phyloP scores from a whole-genome alignment of 2,113 vertebrate species.

The Microcebus griseorufus region DNA sequence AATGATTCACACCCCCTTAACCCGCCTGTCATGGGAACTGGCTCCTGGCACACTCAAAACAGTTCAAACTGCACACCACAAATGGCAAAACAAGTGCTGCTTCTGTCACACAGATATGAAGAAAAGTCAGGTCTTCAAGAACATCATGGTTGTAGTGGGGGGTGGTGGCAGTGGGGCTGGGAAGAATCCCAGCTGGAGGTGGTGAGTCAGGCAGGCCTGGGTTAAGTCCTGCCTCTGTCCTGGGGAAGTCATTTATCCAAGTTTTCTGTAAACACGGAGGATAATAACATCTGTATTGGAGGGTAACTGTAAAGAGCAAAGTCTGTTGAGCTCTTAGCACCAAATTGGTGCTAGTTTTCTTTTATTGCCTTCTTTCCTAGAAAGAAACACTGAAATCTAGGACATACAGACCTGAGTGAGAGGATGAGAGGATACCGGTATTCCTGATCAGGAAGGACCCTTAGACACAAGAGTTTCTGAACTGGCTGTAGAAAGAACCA shows the following conservation, averaged over 20 bases:
- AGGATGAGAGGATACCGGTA: neutral
- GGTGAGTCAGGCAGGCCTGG: neutral
- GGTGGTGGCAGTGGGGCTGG: neutral
- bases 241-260: neutral
- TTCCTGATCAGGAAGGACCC: neutral
- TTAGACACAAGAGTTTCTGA: neutral
- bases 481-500: constrained; percentile 7
- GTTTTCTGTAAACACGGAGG: neutral
- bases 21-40: neutral
- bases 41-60: neutral
- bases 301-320: neutral
- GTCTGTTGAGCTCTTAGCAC: neutral
- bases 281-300: neutral
- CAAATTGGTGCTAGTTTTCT: neutral
- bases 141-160: neutral
- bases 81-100: neutral
- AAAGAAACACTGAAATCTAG: neutral
- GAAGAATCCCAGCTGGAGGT: neutral
- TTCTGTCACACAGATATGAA: neutral
- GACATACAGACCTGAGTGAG: neutral
- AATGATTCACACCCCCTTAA: constrained; percentile 30
- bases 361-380: neutral
- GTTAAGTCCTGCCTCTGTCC: neutral
- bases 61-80: neutral
- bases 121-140: neutral